These are phyloP conservation scores for Lamprologus tigripictilis DNA, from an alignment of 2,113 vertebrate genomes.

Conservation along the genomic window DNA sequence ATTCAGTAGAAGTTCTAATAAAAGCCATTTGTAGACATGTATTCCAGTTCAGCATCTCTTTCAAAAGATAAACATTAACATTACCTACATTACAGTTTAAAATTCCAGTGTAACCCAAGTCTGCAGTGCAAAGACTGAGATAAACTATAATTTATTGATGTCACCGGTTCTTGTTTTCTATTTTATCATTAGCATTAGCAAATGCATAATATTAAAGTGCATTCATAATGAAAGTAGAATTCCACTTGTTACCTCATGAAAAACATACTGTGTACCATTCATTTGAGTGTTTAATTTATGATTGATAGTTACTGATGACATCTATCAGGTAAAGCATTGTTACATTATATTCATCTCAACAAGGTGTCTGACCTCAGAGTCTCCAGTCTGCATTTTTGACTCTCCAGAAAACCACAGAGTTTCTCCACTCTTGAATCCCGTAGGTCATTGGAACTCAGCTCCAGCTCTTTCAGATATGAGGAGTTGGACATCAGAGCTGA, in stretches of 20 bases:
- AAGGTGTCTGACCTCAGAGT: not conserved
- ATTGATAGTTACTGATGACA: not conserved
- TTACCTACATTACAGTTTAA: not conserved
- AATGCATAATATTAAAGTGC: not conserved
- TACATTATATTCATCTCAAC: not conserved
- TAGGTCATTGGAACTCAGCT: not conserved
- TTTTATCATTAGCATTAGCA: not conserved
- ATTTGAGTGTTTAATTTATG: not conserved
- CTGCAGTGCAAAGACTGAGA: not conserved
- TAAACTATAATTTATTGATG: not conserved
- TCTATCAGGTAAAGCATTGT: not conserved
- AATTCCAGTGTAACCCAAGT: not conserved
- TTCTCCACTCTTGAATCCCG: not conserved
- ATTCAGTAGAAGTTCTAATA: not conserved
- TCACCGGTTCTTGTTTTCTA: not conserved
- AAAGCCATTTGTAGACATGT: not conserved
- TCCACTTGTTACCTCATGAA: not conserved
- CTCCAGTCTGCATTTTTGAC: not conserved
- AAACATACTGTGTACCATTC: not conserved
- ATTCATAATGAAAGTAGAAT: not conserved
- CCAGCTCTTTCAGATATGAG: not conserved
- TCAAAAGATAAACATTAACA: not conserved
- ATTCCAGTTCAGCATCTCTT: not conserved
- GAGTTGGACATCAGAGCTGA: not conserved
- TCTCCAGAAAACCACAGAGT: not conserved